Evolutionary conservation across 1,140 invertebrate species (phyloP).

Genomic region (Sminthurides bifidus): DNA sequence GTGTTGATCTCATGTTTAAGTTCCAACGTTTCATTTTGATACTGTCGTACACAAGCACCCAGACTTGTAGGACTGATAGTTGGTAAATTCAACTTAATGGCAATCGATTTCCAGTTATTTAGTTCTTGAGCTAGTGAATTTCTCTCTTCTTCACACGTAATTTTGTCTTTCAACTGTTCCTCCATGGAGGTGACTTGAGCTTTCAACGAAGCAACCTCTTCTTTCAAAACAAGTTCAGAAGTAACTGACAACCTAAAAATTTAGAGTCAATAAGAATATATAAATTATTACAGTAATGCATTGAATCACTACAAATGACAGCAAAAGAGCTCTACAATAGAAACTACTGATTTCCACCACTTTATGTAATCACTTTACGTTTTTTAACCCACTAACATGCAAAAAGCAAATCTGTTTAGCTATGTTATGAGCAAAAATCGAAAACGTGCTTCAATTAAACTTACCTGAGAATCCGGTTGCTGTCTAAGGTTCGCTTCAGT

Average conservation of each 20-base stretch:
- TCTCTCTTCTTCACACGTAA: conserved; percentile 12
- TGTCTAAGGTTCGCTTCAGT: conserved; percentile 11
- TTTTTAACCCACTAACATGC: too few species aligned
- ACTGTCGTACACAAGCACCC: conserved; percentile 16
- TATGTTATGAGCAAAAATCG: too few species aligned
- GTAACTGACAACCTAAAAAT: conserved; percentile 11
- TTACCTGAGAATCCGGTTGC: conserved; percentile 25
- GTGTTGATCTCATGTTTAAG: conserved; percentile 17
- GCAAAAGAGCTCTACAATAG: too few species aligned
- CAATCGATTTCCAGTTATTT: conserved; percentile 15
- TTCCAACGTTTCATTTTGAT: conserved; percentile 23
- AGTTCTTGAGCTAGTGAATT: conserved; percentile 14
- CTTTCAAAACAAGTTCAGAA: conserved; percentile 24
- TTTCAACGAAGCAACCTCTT: conserved; percentile 20
- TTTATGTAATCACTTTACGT: too few species aligned
- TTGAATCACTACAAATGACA: background rate
- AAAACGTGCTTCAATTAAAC: too few species aligned
- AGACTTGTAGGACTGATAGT: conserved; percentile 15
- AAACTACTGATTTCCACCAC: too few species aligned
- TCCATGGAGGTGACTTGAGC: conserved; percentile 5
- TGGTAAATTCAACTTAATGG: conserved; percentile 13
- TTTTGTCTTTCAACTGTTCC: conserved; percentile 13
- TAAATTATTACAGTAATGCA: background rate
- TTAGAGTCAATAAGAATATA: background rate
- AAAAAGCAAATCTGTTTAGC: too few species aligned